These are phyloP conservation scores for Elmis aenea DNA, from an alignment of 2,888 invertebrate genomes.

Conservation along the genomic window DNA sequence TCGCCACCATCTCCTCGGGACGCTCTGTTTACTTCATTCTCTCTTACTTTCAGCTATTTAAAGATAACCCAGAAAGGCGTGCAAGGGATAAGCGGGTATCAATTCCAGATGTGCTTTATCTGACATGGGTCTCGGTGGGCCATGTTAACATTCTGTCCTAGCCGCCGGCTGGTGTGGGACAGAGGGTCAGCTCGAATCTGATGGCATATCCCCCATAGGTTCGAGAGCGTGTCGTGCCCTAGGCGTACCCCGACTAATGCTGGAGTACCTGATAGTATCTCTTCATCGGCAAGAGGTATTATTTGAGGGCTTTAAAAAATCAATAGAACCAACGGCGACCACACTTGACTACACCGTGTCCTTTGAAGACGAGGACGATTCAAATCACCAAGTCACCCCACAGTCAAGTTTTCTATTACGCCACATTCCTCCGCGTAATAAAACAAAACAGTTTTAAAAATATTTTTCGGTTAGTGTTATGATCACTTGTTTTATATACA, in stretches of 20 bases:
- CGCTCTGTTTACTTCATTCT: conserved; percentile 10
- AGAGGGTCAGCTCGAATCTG: conserved; percentile 18
- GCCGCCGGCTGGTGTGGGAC: conserved; percentile 20
- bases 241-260: conserved; percentile 12
- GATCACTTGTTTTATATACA: too few species aligned
- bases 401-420: too few species aligned
- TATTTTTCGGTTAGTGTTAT: too few species aligned
- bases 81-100: conserved; percentile 17
- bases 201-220: conserved; percentile 12
- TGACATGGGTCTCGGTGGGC: conserved; percentile 20
- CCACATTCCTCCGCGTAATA: too few species aligned
- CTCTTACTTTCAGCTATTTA: conserved; percentile 13
- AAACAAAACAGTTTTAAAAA: too few species aligned
- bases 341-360: too few species aligned
- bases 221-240: conserved; percentile 14
- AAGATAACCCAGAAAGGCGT: conserved; percentile 17
- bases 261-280: too few species aligned
- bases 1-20: conserved; percentile 5
- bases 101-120: conserved; percentile 22
- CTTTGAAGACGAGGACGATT: too few species aligned
- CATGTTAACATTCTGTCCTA: conserved; percentile 20
- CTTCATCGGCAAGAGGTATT: too few species aligned
- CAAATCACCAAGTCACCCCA: too few species aligned
- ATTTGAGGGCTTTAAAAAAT: too few species aligned
- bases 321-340: too few species aligned